Evolutionary conservation across 2,797 vertebrate species (phyloP).

Genomic region (Iguana delicatissima): DNA sequence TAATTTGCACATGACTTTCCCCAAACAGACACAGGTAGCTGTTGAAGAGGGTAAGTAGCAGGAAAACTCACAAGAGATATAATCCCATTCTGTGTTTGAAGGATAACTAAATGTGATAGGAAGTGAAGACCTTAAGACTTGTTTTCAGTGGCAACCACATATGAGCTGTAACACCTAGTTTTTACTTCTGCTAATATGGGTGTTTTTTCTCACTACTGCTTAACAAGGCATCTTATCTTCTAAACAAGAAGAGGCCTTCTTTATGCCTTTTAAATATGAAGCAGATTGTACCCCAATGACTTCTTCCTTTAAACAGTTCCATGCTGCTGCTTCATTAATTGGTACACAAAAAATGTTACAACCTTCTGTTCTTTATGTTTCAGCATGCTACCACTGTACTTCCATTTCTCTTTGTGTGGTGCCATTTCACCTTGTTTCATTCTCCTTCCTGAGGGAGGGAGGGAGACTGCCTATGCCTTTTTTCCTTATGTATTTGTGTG

Average conservation of each 20-base stretch:
- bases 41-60: background rate
- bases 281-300: slow-evolving; percentile 41
- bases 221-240: slow-evolving; percentile 39
- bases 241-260: slow-evolving; percentile 14
- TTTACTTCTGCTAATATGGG: slow-evolving; percentile 22
- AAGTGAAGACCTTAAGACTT: background rate
- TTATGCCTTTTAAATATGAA: slow-evolving; percentile 35
- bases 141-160: background rate
- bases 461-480: slow-evolving; percentile 13
- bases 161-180: background rate
- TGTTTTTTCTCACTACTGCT: slow-evolving; percentile 31
- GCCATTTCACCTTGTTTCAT: slow-evolving; percentile 34
- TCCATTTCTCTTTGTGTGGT: background rate
- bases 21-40: background rate
- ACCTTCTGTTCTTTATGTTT: slow-evolving; percentile 39
- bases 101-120: background rate
- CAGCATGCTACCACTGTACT: slow-evolving; percentile 20
- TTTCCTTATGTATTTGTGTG: slow-evolving; percentile 30
- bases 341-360: slow-evolving; percentile 38
- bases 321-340: slow-evolving; percentile 43
- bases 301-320: slow-evolving; percentile 50
- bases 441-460: slow-evolving; percentile 20
- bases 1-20: background rate
- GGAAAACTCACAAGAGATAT: background rate
- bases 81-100: slow-evolving; percentile 21